phyloP scores from a whole-genome alignment of 1,140 invertebrate genomes.

The Magallana ariakensis region DNA sequence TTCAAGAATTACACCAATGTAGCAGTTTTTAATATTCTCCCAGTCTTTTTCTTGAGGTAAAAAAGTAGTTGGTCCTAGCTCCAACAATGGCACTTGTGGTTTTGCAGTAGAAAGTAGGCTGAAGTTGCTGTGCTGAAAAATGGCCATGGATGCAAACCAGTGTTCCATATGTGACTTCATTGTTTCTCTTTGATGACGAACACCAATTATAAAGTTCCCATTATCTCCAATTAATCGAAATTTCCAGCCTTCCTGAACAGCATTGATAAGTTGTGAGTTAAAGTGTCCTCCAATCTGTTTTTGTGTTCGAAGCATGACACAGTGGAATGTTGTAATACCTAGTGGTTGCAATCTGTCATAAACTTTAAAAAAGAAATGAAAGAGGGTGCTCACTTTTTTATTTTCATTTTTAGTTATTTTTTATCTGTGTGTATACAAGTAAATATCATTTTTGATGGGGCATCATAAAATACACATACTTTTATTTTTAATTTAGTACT shows the following conservation, averaged over 20 bases:
- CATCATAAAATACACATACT: too few relatives aligned
- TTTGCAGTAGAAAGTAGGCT: background rate
- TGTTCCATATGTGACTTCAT: constrained; percentile 52
- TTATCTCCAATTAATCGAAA: constrained; percentile 50
- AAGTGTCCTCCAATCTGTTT: constrained; percentile 43
- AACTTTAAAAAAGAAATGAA: constrained; percentile 34
- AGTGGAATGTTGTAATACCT: constrained; percentile 33
- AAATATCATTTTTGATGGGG: too few relatives aligned
- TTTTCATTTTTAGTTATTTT: too few relatives aligned
- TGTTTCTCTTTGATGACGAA: constrained; percentile 40
- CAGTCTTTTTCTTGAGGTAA: constrained; percentile 35
- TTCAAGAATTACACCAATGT: constrained; percentile 16
- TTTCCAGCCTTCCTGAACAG: constrained; percentile 22
- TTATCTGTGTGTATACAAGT: too few relatives aligned
- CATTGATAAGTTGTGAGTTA: constrained; percentile 43
- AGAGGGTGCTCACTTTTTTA: background rate
- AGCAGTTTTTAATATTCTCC: constrained; percentile 24
- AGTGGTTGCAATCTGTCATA: constrained; percentile 50
- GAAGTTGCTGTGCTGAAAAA: constrained; percentile 50
- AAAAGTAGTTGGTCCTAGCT: constrained; percentile 5
- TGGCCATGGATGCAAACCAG: constrained; percentile 54
- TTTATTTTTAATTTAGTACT: too few relatives aligned
- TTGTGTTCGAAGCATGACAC: constrained; percentile 41
- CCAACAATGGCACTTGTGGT: constrained; percentile 28
- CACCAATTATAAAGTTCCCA: constrained; percentile 48